Base-by-base conservation (phyloP, 2,113 vertebrate species). In the Phyllopteryx taeniolatus region DNA sequence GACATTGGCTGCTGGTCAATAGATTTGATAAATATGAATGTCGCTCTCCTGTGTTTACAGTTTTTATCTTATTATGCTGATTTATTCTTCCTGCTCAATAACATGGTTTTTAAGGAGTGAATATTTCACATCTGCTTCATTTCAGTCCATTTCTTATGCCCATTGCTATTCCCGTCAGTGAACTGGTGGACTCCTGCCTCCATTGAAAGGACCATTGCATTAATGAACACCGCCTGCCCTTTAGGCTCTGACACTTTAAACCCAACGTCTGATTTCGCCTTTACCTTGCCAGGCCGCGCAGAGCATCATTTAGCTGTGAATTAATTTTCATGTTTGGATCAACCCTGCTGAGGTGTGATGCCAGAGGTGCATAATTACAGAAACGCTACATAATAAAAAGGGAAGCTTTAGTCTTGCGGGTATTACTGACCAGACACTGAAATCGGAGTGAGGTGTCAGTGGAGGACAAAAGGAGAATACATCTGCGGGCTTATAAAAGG, bases 281-380 rank as follows among this genome's bases (percentile, higher is more conserved):
- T 83, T 72, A 51, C 73, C 77, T 76, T 85, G 75, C 82, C 61
- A 8, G 76, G 80, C 88, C 87, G 87, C 85, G 91, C 89, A 91
- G 87, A 91, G 89, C 88, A 90, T 86, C 84, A 90, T 93, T 93
- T 92, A 92, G 80, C 89, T 86, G 85, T 82, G 88, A 91, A 93
- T 92, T 91, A 81, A 93, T 93, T 92, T 94, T 91, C 89, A 85
- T 88, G 90, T 92, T 92, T 91, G 86, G 86, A 91, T 87, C 84
- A 85, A 89, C 84, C 91, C 92, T 88, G 91, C 93, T 92, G 93
- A 85, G 92, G 89, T 86, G 90, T 61, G 85, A 89, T 91, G 88
- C 85, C 78, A 68, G 80, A 84, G 87, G 85, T 75, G 86, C 85
- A 90, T 87, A 90, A 91, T 88, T 82, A 90, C 85, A 91, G 90